Conservation (phyloP, 2,797 vertebrate species). For the Sparus aurata region DNA sequence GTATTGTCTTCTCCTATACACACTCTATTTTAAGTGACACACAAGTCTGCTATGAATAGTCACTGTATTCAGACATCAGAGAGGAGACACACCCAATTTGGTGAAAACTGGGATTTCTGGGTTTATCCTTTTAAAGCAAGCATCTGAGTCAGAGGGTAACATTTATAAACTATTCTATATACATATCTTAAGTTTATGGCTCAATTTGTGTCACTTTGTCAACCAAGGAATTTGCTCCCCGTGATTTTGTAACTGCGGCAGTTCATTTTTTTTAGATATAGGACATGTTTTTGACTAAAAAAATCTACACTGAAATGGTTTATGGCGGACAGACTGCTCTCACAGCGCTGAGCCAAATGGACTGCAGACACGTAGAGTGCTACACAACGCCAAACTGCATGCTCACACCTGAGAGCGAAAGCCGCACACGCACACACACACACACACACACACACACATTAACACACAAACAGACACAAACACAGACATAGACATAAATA, state of each 20-base stretch:
- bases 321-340: constrained; percentile 1
- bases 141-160: neutral
- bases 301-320: constrained; percentile 13
- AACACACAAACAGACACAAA: constrained; percentile 49
- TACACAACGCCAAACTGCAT: constrained; percentile 47
- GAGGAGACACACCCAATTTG: constrained; percentile 17
- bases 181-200: constrained; percentile 10
- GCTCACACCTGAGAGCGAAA: constrained; percentile 72
- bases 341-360: constrained; percentile 22
- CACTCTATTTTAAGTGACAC: neutral
- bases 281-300: neutral
- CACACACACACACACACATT: constrained; percentile 8
- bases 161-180: neutral
- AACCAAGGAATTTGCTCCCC: neutral
- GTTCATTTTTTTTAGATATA: neutral
- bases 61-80: neutral
- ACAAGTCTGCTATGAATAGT: neutral
- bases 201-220: constrained; percentile 4
- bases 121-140: constrained; percentile 17
- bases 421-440: constrained; percentile 32
- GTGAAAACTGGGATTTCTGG: constrained; percentile 1
- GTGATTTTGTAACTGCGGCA: neutral
- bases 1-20: too few relatives aligned
- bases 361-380: constrained; percentile 47
- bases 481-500: constrained; percentile 62